phyloP scores from a whole-genome alignment of 2,888 invertebrate species.

The Stegana nigrithorax region DNA sequence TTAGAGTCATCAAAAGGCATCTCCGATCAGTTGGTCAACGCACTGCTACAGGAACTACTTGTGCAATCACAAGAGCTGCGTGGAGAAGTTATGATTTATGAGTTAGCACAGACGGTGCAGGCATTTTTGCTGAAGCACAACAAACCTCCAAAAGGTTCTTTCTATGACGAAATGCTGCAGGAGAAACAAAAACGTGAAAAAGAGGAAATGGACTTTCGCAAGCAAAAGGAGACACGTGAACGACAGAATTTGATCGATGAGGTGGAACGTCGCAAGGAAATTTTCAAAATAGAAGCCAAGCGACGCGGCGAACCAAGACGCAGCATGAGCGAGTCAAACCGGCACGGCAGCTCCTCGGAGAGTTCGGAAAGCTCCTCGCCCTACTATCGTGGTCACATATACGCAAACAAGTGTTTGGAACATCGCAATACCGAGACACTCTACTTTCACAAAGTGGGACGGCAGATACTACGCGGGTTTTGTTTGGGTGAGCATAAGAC shows the following conservation, averaged over 20 bases:
- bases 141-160: slow-evolving; percentile 83
- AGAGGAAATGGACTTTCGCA: slow-evolving; percentile 73
- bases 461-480: slow-evolving; percentile 79
- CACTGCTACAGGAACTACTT: slow-evolving; percentile 74
- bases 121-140: slow-evolving; percentile 84
- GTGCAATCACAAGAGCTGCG: slow-evolving; percentile 71
- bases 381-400: slow-evolving; percentile 59
- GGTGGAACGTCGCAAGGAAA: slow-evolving; percentile 82
- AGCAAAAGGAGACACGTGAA: slow-evolving; percentile 77
- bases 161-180: slow-evolving; percentile 91
- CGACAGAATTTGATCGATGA: slow-evolving; percentile 80
- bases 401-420: slow-evolving; percentile 67
- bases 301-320: slow-evolving; percentile 69
- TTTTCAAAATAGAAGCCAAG: slow-evolving; percentile 77
- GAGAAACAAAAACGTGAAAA: slow-evolving; percentile 77
- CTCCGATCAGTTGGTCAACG: slow-evolving; percentile 76
- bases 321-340: slow-evolving; percentile 70
- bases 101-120: slow-evolving; percentile 82
- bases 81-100: slow-evolving; percentile 89
- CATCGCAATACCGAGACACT: slow-evolving; percentile 72
- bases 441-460: slow-evolving; percentile 72
- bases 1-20: slow-evolving; percentile 84
- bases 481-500: slow-evolving; percentile 72
- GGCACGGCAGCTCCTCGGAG: slow-evolving; percentile 71
- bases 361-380: slow-evolving; percentile 71